A percentile compares a stretch with the other conserved stretches of the same genome.
phyloP scores from a whole-genome alignment of 2,113 vertebrate genomes.

The sheep (Ovis aries) region DNA sequence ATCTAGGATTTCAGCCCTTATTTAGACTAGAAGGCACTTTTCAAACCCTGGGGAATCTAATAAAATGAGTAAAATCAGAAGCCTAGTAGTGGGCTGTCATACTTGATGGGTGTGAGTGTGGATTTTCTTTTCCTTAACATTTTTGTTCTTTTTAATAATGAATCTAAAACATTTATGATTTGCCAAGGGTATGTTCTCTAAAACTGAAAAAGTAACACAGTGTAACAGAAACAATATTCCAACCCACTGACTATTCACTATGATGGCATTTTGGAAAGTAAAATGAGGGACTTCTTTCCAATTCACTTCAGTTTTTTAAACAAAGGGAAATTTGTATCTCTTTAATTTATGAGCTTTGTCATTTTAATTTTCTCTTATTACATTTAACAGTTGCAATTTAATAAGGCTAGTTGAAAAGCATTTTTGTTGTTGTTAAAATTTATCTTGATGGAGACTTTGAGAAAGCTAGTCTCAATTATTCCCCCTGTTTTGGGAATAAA shows the following conservation, averaged over 20 bases:
- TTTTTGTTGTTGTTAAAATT: conserved; percentile 9
- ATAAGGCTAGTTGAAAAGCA: conserved; percentile 11
- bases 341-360: neutral
- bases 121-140: neutral
- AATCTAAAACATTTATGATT: conserved; percentile 29
- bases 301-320: neutral
- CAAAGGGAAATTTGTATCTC: neutral
- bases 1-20: conserved; percentile 37
- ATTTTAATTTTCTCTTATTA: conserved; percentile 36
- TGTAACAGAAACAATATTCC: neutral
- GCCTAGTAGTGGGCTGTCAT: neutral
- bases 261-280: conserved; percentile 17
- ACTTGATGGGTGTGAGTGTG: neutral
- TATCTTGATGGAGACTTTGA: conserved; percentile 19
- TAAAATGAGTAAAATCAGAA: conserved; percentile 44
- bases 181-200: conserved; percentile 1
- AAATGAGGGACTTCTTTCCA: neutral
- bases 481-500: conserved; percentile 33
- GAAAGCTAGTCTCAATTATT: conserved; percentile 44
- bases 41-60: conserved; percentile 17
- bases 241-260: neutral
- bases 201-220: conserved; percentile 4
- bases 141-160: neutral
- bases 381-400: neutral
- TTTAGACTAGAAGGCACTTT: conserved; percentile 47